Percentiles rank a stretch among this genome's conserved stretches.
Evolutionary conservation across 1,140 invertebrate species (phyloP).

Genomic region (Manduca sexta): DNA sequence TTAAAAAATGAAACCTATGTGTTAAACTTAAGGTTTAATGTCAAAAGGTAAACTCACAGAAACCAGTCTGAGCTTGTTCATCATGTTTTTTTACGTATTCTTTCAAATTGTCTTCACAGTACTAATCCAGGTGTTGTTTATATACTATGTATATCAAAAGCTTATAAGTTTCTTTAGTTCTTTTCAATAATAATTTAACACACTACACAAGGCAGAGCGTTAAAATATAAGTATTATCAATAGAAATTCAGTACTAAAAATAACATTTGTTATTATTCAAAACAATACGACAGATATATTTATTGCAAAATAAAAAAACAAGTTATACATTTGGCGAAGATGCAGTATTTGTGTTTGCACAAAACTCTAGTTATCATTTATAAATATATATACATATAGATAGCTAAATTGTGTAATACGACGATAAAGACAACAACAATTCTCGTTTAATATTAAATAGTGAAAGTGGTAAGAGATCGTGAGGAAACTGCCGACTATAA

Average conservation of each 20-base stretch:
- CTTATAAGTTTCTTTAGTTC: too few relatives aligned
- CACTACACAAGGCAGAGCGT: too few relatives aligned
- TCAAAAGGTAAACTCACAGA: conserved; percentile 22
- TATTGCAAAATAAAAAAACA: too few relatives aligned
- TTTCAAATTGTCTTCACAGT: conserved; percentile 16
- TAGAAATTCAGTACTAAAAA: too few relatives aligned
- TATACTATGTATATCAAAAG: too few relatives aligned
- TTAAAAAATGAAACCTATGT: conserved; percentile 41
- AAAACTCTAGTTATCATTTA: too few relatives aligned
- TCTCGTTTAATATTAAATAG: not conserved
- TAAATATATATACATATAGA: too few relatives aligned
- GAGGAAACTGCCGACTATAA: not conserved
- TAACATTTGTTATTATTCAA: too few relatives aligned
- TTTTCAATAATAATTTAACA: too few relatives aligned
- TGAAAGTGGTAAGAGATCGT: not conserved
- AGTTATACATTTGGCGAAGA: too few relatives aligned
- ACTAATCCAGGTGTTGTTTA: not conserved
- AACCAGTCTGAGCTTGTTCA: conserved; percentile 48
- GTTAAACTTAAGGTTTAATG: conserved; percentile 39
- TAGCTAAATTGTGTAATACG: not conserved
- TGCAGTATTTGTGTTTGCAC: not conserved
- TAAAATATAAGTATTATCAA: too few relatives aligned
- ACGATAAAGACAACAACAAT: not conserved
- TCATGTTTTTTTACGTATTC: conserved; percentile 27
- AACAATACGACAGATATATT: too few relatives aligned